Evolutionary conservation across 2,888 invertebrate species (phyloP), one percentile per base, ranked within the genome.

Genomic region (Volucella zonaria): DNA sequence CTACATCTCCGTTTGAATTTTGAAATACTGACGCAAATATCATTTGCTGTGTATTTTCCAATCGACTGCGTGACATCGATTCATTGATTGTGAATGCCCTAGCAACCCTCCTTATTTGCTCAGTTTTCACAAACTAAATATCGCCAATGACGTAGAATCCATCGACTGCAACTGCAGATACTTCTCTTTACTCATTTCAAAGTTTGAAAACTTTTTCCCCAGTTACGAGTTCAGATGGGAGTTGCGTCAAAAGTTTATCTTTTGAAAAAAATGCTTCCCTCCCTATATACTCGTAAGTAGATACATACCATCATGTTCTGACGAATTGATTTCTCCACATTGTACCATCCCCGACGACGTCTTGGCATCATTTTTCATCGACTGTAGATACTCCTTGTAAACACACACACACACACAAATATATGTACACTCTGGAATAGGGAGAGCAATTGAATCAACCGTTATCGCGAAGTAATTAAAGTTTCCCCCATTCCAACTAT

Each of bases 251-350:
- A 77, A 45, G 14, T 70, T 61, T 56, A 14, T 2, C 4, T 31
- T 31, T 31, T 6, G 6, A 31, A 31, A 31, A 31, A 31, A 31
- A 6, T 31, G 4, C 6, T 31, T 31, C 6, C 31, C 31, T 31
- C 31, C 31, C 6, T 31, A 12, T 12, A 2, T 8, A 6, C 40
- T 0, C 11, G 9, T 31, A 10, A 45, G 51, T 3, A 38, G 38
- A 14, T 4, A 61, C 66, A 47, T 90, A 91, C 92, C 91, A 92
- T 90, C 89, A 89, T 88, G 87, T 89, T 89, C 87, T 89, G 90
- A 82, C 90, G 89, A 87, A 89, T 89, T 82, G 90, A 90, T 88
- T 91, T 90, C 88, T 91, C 90, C 88, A 92, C 91, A 88, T 91
- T 89, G 87, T 91, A 91, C 87, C 89, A 89, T 79, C 91, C 90